Conservation (phyloP, 2,888 invertebrate species). For the Graphium colonna region DNA sequence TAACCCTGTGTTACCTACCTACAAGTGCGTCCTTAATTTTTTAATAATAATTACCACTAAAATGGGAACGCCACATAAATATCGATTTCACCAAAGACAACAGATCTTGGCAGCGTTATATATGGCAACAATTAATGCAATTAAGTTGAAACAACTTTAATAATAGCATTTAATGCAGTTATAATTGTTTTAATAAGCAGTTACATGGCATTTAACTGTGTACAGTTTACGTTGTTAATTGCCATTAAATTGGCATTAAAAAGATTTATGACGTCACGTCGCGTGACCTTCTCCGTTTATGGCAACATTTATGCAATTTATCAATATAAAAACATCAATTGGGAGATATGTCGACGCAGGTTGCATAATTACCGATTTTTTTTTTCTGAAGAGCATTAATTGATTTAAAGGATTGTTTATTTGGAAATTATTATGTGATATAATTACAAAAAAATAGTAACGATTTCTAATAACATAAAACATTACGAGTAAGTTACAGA, state of each 20-base stretch:
- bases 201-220: constrained; percentile 15
- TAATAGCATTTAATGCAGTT: constrained; percentile 16
- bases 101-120: constrained; percentile 2
- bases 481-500: no score
- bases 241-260: constrained; percentile 17
- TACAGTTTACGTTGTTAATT: constrained; percentile 17
- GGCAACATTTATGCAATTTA: constrained; percentile 9
- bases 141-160: constrained; percentile 12
- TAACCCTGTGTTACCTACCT: no score
- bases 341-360: not conserved
- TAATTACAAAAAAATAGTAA: no score
- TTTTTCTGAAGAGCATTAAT: no score
- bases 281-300: constrained; percentile 16
- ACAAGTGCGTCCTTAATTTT: not conserved
- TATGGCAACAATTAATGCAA: constrained; percentile 12
- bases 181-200: constrained; percentile 16
- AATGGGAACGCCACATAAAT: constrained; percentile 8
- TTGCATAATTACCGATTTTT: no score
- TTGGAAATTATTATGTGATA: no score
- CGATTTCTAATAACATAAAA: no score
- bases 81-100: constrained; percentile 14
- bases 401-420: no score
- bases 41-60: constrained; percentile 1
- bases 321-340: constrained; percentile 2
- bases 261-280: constrained; percentile 13